Conservation (phyloP, 1,140 invertebrate genomes). For the Aphelinus certus region DNA sequence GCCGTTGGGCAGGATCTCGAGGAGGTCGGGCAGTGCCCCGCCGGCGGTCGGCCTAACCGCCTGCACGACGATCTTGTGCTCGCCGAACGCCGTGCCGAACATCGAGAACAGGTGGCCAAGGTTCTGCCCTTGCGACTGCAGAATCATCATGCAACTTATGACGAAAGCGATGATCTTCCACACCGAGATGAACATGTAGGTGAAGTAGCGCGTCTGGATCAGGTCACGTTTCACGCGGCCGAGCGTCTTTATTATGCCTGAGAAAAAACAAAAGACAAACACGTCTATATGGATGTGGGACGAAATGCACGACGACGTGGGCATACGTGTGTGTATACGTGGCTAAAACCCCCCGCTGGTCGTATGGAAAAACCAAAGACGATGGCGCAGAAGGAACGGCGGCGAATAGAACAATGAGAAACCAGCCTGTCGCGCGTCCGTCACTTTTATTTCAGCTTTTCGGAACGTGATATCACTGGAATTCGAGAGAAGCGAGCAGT, state of each 20-base stretch:
- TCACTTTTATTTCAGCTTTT: too few relatives aligned
- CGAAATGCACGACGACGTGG: too few relatives aligned
- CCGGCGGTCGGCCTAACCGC: slow-evolving; percentile 69
- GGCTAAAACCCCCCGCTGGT: too few relatives aligned
- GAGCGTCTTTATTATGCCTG: slow-evolving; percentile 81
- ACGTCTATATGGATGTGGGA: not conserved
- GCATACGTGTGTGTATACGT: too few relatives aligned
- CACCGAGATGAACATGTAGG: slow-evolving; percentile 86
- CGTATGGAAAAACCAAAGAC: too few relatives aligned
- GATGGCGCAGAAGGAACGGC: too few relatives aligned
- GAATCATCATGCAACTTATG: slow-evolving; percentile 76
- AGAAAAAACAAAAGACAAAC: slow-evolving; percentile 43
- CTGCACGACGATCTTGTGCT: slow-evolving; percentile 81
- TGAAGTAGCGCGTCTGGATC: slow-evolving; percentile 84
- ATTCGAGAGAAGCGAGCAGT: too few relatives aligned
- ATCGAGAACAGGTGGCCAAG: slow-evolving; percentile 81
- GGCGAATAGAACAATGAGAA: too few relatives aligned
- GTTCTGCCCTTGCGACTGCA: slow-evolving; percentile 79
- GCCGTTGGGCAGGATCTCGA: slow-evolving; percentile 76
- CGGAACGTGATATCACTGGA: too few relatives aligned
- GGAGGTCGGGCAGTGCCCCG: slow-evolving; percentile 75
- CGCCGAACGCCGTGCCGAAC: slow-evolving; percentile 78
- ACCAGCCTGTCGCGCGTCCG: too few relatives aligned
- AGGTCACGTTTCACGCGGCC: slow-evolving; percentile 85
- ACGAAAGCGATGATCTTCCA: slow-evolving; percentile 90